These are phyloP conservation scores for Colletes collaris DNA, from an alignment of 2,888 invertebrate species.

Conservation along the genomic window DNA sequence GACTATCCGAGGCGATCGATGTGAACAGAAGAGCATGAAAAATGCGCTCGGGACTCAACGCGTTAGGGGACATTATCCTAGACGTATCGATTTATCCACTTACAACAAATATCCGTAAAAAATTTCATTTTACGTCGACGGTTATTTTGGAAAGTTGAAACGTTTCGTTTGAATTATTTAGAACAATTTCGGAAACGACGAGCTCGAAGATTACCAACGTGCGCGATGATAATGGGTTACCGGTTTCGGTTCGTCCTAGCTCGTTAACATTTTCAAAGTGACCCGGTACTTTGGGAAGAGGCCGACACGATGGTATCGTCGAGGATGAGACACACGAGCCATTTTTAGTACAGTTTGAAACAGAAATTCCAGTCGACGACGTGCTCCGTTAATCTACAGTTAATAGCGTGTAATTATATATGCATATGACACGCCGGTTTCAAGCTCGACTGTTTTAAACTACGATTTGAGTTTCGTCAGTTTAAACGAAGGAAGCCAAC, in stretches of 20 bases:
- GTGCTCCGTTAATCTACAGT: slow-evolving; percentile 26
- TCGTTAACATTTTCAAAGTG: slow-evolving; percentile 35
- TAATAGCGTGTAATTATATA: slow-evolving; percentile 28
- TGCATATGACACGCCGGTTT: neutral
- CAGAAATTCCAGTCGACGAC: neutral
- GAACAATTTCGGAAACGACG: too few species aligned
- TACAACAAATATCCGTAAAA: too few species aligned
- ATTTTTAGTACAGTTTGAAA: slow-evolving; percentile 3
- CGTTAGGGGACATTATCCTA: too few species aligned
- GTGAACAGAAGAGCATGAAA: too few species aligned
- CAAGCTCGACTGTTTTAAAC: slow-evolving; percentile 5
- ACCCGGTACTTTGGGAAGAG: neutral
- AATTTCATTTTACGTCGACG: too few species aligned
- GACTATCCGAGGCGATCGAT: too few species aligned
- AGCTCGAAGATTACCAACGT: neutral
- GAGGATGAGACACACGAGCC: neutral
- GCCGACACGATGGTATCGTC: neutral
- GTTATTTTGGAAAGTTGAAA: too few species aligned
- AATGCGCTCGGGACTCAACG: too few species aligned
- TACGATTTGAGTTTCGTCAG: neutral
- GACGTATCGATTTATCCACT: too few species aligned
- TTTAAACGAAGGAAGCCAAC: slow-evolving; percentile 13
- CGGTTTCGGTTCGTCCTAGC: neutral
- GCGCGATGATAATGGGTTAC: neutral
- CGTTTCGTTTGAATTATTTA: too few species aligned